Conservation (phyloP, 2,797 vertebrate genomes). For the Macropodus opercularis region DNA sequence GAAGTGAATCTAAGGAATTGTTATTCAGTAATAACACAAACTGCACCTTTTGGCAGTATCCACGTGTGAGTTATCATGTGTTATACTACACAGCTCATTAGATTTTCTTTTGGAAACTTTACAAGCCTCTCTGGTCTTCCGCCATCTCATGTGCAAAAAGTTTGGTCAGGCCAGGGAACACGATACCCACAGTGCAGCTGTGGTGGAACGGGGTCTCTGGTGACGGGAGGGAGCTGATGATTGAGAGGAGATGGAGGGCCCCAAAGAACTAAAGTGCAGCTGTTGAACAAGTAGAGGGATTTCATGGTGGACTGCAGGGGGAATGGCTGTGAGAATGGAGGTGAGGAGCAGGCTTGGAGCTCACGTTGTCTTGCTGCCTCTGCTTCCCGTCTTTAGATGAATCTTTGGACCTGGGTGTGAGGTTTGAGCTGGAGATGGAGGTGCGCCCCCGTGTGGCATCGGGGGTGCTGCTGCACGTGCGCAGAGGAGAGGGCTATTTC, state of each 20-base stretch:
- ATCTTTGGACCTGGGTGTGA: constrained; percentile 86
- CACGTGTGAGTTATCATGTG: constrained; percentile 40
- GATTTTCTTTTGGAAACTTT: constrained; percentile 31
- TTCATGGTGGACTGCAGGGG: constrained; percentile 42
- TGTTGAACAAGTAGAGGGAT: constrained; percentile 51
- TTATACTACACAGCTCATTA: constrained; percentile 35
- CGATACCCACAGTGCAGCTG: constrained; percentile 45
- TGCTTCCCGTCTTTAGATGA: constrained; percentile 81
- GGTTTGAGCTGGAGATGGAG: constrained; percentile 91
- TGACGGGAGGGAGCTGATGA: constrained; percentile 3
- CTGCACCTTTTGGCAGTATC: constrained; percentile 14
- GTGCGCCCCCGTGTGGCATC: constrained; percentile 90
- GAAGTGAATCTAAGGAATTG: not conserved
- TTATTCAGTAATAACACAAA: not conserved
- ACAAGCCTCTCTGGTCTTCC: constrained; percentile 13
- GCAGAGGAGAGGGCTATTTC: constrained; percentile 80
- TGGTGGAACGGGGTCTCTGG: constrained; percentile 22
- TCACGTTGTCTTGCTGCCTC: constrained; percentile 25
- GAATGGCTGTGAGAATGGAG: constrained; percentile 17
- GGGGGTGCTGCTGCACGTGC: constrained; percentile 88
- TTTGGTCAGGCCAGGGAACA: constrained; percentile 26
- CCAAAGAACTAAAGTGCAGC: constrained; percentile 49
- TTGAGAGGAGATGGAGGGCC: constrained; percentile 10
- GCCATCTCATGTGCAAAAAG: constrained; percentile 6
- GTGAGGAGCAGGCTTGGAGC: constrained; percentile 1